Evolutionary conservation across 2,888 invertebrate species (phyloP).

Genomic region (Andrena fulva): DNA sequence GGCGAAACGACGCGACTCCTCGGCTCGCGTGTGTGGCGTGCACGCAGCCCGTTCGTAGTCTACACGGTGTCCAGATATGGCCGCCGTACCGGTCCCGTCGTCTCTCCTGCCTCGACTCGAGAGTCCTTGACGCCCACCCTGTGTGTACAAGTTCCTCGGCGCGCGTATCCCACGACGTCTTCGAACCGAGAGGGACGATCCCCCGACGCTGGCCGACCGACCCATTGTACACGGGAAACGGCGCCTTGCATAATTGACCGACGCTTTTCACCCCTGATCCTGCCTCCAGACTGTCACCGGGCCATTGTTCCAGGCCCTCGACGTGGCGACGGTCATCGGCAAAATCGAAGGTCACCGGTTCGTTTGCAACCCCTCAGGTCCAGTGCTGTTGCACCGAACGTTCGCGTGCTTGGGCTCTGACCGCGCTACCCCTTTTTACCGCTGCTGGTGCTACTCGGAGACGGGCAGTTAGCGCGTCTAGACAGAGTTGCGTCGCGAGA

Average conservation of each 20-base stretch:
- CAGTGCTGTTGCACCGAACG: conserved; percentile 52
- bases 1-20: conserved; percentile 25
- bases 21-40: conserved; percentile 14
- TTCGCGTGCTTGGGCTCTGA: neutral
- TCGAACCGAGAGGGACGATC: conserved; percentile 29
- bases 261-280: conserved; percentile 64
- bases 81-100: conserved; percentile 76
- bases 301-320: conserved; percentile 60
- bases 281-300: conserved; percentile 47
- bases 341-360: conserved; percentile 63
- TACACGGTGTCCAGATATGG: conserved; percentile 79
- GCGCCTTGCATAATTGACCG: conserved; percentile 72
- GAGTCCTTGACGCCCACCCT: conserved; percentile 82
- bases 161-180: conserved; percentile 62
- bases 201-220: conserved; percentile 38
- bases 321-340: conserved; percentile 43
- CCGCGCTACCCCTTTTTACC: neutral
- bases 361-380: conserved; percentile 50
- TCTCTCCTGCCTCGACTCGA: conserved; percentile 65
- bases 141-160: conserved; percentile 62
- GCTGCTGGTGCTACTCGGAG: neutral
- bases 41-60: conserved; percentile 45
- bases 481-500: neutral
- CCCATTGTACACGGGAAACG: conserved; percentile 64
- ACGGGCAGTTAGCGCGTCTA: conserved; percentile 3